Percentiles rank a stretch among this genome's conserved stretches.
These are phyloP conservation scores for Corvus moneduloides DNA, from an alignment of 2,113 vertebrate species.

Conservation along the genomic window DNA sequence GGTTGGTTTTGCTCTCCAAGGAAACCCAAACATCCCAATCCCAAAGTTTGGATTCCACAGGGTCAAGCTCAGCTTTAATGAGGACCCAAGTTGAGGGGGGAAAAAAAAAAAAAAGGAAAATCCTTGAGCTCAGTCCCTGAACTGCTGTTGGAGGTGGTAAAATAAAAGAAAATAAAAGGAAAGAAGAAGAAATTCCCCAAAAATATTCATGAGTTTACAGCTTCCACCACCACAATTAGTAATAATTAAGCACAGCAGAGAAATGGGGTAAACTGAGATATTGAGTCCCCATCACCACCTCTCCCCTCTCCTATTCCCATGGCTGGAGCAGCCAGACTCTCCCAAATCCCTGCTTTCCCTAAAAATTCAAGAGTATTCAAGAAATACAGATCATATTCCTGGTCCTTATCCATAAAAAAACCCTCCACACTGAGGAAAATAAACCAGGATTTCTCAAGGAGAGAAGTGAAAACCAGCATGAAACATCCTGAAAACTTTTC, in stretches of 20 bases:
- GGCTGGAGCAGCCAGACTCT: background rate
- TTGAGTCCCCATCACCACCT: background rate
- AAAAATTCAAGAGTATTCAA: accelerated
- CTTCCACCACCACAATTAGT: accelerated
- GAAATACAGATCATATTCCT: accelerated
- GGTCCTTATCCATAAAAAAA: accelerated
- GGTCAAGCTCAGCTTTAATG: background rate
- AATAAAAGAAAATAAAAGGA: background rate
- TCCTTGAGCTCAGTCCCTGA: background rate
- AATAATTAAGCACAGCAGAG: background rate
- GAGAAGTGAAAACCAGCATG: accelerated
- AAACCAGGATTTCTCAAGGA: background rate
- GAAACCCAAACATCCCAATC: background rate
- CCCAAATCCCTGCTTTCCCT: background rate
- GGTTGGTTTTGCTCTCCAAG: background rate
- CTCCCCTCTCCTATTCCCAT: background rate
- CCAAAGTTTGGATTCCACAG: background rate
- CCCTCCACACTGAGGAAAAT: accelerated
- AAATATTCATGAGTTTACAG: accelerated
- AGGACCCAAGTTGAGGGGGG: accelerated
- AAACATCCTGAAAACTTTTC: accelerated
- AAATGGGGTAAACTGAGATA: background rate
- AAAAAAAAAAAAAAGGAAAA: background rate
- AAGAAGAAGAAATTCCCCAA: background rate
- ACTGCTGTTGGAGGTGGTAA: accelerated